phyloP scores from a whole-genome alignment of 2,888 invertebrate species.

The Drosophila testacea region DNA sequence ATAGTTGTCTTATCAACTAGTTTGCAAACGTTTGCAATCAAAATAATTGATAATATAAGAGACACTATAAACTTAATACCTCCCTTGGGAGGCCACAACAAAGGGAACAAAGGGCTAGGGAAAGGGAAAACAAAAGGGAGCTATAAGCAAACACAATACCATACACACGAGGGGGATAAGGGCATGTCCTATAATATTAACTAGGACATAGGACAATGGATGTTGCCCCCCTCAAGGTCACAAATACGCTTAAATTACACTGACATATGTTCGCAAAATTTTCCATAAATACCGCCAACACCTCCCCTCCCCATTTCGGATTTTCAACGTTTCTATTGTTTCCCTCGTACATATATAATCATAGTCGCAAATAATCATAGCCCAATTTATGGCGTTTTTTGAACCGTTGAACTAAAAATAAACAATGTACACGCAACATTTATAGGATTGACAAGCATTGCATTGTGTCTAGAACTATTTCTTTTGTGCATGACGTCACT shows the following conservation, averaged over 20 bases:
- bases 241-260: slow-evolving; percentile 8
- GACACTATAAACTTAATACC: background rate
- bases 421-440: slow-evolving; percentile 25
- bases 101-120: too few species aligned
- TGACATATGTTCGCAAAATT: slow-evolving; percentile 45
- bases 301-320: background rate
- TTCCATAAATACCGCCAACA: slow-evolving; percentile 27
- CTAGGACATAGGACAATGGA: slow-evolving; percentile 50
- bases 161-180: background rate
- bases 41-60: background rate
- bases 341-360: background rate
- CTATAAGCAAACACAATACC: background rate
- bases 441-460: slow-evolving; percentile 14
- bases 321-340: background rate
- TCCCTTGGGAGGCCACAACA: background rate
- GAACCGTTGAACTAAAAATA: slow-evolving; percentile 44
- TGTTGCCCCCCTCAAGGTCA: slow-evolving; percentile 49
- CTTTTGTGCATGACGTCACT: slow-evolving; percentile 9
- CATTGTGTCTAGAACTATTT: slow-evolving; percentile 30
- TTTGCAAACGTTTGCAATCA: background rate
- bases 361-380: slow-evolving; percentile 16
- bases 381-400: slow-evolving; percentile 27
- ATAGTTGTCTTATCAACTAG: too few species aligned
- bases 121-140: background rate
- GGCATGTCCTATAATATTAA: background rate